These are phyloP conservation scores for Siniperca knerii DNA, from an alignment of 2,113 vertebrate species.

Conservation along the genomic window DNA sequence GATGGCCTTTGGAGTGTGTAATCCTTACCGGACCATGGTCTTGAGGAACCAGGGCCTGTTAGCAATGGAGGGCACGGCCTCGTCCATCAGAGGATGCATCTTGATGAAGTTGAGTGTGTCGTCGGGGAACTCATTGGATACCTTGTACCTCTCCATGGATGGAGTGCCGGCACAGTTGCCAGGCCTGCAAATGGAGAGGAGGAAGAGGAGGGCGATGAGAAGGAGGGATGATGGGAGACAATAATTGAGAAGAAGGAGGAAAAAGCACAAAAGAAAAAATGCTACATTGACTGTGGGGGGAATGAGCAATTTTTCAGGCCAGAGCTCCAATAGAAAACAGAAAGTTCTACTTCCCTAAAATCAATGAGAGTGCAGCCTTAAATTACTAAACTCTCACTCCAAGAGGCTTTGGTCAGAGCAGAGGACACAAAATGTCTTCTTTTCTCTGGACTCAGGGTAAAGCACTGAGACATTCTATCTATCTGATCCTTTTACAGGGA, in stretches of 20 bases:
- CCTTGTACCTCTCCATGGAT: conserved; percentile 90
- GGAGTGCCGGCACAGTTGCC: conserved; percentile 93
- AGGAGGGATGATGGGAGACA: neutral
- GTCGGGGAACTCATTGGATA: conserved; percentile 97
- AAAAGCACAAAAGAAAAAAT: conserved; percentile 33
- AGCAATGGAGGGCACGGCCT: conserved; percentile 94
- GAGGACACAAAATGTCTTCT: conserved; percentile 53
- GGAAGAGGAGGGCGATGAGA: conserved; percentile 26
- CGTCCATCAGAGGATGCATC: conserved; percentile 98
- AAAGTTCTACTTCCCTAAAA: conserved; percentile 61
- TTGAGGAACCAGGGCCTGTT: conserved; percentile 98
- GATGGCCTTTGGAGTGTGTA: conserved; percentile 32
- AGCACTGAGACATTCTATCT: conserved; percentile 59
- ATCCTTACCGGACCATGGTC: conserved; percentile 96
- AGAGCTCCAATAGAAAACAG: conserved; percentile 16
- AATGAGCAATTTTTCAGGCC: conserved; percentile 47
- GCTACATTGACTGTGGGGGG: neutral
- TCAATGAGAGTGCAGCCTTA: conserved; percentile 48
- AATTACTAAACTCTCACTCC: conserved; percentile 53
- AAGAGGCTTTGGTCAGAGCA: conserved; percentile 50
- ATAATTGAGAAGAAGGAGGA: neutral
- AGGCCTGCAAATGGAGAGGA: conserved; percentile 84
- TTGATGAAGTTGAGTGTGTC: conserved; percentile 99
- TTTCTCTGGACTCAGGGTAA: conserved; percentile 41
- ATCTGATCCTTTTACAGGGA: conserved; percentile 72